Percentiles rank a stretch among this genome's conserved stretches.
These are phyloP conservation scores for Stratiomys singularior DNA, from an alignment of 2,888 invertebrate genomes.

Conservation along the genomic window DNA sequence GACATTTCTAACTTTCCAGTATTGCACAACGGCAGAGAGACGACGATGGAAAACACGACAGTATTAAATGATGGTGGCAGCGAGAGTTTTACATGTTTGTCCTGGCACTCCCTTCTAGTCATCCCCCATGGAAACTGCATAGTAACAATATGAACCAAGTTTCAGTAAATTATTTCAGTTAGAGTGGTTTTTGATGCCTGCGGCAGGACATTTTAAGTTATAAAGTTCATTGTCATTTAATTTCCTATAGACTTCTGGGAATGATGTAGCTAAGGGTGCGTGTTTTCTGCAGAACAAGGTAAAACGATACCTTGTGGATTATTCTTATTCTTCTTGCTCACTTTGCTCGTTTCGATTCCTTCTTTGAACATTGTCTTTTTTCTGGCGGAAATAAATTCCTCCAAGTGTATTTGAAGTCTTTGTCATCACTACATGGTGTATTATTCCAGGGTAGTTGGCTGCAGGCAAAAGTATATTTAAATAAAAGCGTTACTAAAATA, in stretches of 20 bases:
- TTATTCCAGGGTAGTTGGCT: too few relatives aligned
- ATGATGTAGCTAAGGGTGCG: neutral
- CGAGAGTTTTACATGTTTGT: neutral
- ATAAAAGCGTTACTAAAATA: too few relatives aligned
- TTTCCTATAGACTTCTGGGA: constrained; percentile 35
- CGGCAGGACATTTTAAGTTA: constrained; percentile 47
- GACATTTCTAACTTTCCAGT: neutral
- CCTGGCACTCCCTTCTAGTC: too few relatives aligned
- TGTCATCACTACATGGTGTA: too few relatives aligned
- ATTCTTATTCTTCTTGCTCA: too few relatives aligned
- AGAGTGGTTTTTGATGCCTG: constrained; percentile 45
- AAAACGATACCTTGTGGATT: too few relatives aligned
- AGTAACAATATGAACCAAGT: constrained; percentile 5
- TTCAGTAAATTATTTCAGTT: constrained; percentile 47
- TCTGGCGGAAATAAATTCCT: too few relatives aligned
- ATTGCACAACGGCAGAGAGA: neutral
- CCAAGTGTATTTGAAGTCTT: too few relatives aligned
- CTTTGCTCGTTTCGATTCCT: too few relatives aligned
- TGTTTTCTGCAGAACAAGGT: neutral
- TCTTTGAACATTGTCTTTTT: too few relatives aligned
- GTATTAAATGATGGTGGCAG: neutral
- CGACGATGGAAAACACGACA: neutral
- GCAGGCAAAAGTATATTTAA: too few relatives aligned
- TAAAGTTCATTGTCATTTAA: constrained; percentile 49
- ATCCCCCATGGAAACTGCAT: too few relatives aligned